A percentile compares a stretch with the other conserved stretches of the same genome.
Evolutionary conservation across 1,140 invertebrate genomes (phyloP).

Genomic region (Pissodes strobi): DNA sequence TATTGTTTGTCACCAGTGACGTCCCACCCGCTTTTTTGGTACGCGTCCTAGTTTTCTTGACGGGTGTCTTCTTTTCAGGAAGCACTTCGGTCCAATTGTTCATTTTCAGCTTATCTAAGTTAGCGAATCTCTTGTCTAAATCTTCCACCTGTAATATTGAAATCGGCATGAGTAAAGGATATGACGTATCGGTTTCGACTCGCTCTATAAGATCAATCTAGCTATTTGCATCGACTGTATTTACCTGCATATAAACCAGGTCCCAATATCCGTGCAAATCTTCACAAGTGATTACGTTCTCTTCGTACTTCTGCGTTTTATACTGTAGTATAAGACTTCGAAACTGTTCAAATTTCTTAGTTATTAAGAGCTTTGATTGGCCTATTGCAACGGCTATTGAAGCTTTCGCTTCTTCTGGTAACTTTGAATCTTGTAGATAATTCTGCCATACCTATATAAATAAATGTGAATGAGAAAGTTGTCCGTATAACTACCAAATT

Average conservation of each 20-base stretch:
- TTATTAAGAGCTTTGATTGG: slow-evolving; percentile 68
- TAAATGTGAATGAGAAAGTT: too few species aligned
- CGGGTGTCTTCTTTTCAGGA: slow-evolving; percentile 34
- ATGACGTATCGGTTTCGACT: too few species aligned
- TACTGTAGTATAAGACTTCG: slow-evolving; percentile 65
- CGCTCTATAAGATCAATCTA: too few species aligned
- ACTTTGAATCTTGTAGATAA: slow-evolving; percentile 40
- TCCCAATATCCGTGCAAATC: slow-evolving; percentile 82
- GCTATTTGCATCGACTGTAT: too few species aligned
- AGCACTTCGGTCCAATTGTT: slow-evolving; percentile 61
- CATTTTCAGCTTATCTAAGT: slow-evolving; percentile 56
- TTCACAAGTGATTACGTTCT: slow-evolving; percentile 60
- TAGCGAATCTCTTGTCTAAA: slow-evolving; percentile 62
- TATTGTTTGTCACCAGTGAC: slow-evolving; percentile 33
- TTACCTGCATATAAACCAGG: slow-evolving; percentile 67
- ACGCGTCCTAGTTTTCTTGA: slow-evolving; percentile 23
- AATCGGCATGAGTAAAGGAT: too few species aligned
- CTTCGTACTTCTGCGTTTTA: slow-evolving; percentile 58
- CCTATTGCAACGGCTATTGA: slow-evolving; percentile 70
- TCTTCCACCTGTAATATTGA: slow-evolving; percentile 55
- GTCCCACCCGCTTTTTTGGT: slow-evolving; percentile 24
- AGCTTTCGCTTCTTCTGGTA: slow-evolving; percentile 59
- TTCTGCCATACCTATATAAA: slow-evolving; percentile 30
- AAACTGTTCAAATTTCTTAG: slow-evolving; percentile 72
- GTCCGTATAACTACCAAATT: too few species aligned